Evolutionary conservation across 1,140 invertebrate species (phyloP).

Genomic region (Aphidius gifuensis): DNA sequence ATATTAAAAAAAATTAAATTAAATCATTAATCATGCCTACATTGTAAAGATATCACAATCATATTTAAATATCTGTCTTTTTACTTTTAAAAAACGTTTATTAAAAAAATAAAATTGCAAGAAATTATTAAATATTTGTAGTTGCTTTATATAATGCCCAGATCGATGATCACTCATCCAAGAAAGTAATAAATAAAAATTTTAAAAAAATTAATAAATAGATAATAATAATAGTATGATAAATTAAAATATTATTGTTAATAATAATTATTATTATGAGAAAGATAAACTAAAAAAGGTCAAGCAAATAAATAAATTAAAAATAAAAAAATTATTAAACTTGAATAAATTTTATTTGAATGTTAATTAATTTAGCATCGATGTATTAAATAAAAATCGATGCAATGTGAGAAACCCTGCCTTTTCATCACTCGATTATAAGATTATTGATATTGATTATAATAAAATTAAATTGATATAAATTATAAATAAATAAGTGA

Average conservation of each 20-base stretch:
- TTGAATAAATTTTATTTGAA: slow-evolving; percentile 3
- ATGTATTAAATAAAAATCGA: slow-evolving; percentile 1
- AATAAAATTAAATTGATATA: not conserved
- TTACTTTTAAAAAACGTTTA: no score
- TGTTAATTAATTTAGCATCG: slow-evolving; percentile 9
- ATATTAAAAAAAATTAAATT: no score
- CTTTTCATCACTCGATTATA: slow-evolving; percentile 24
- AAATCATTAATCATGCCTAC: no score
- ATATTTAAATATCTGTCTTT: no score
- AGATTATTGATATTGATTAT: slow-evolving; percentile 16
- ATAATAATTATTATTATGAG: not conserved
- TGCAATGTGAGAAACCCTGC: slow-evolving; percentile 21
- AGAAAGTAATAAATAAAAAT: slow-evolving; percentile 15
- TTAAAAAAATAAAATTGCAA: no score
- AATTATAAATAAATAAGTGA: no score
- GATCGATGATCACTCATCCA: slow-evolving; percentile 21
- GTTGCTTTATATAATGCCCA: not conserved
- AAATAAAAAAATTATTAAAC: slow-evolving; percentile 2
- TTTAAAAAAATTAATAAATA: slow-evolving; percentile 2
- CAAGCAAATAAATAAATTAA: not conserved
- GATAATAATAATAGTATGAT: not conserved
- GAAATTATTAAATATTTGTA: no score
- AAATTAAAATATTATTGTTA: not conserved
- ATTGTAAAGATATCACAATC: no score
- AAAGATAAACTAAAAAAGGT: not conserved